Evolutionary conservation across 2,888 invertebrate species (phyloP).

Genomic region (Pegoplata infirma): DNA sequence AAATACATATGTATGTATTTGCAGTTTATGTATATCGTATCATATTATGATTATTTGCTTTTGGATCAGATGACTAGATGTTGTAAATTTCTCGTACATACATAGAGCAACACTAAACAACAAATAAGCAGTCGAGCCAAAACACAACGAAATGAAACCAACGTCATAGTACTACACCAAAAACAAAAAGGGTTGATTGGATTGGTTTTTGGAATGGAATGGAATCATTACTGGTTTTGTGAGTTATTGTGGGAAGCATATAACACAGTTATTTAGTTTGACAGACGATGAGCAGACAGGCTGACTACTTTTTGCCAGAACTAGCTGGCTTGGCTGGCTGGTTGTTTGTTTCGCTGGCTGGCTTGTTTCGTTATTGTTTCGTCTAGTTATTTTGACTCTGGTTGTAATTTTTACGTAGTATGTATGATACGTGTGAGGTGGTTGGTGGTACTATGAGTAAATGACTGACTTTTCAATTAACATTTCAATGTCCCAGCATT

Average conservation of each 20-base stretch:
- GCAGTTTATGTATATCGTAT: background rate
- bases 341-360: background rate
- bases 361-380: background rate
- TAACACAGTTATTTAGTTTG: slow-evolving; percentile 28
- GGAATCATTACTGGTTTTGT: slow-evolving; percentile 37
- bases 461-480: slow-evolving; percentile 41
- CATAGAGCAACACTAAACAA: background rate
- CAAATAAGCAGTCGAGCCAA: too few relatives aligned
- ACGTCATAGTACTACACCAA: slow-evolving; percentile 10
- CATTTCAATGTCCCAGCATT: slow-evolving; percentile 42
- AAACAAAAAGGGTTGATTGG: slow-evolving; percentile 43
- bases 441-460: background rate
- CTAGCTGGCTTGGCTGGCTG: background rate
- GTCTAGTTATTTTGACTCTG: slow-evolving; percentile 2
- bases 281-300: slow-evolving; percentile 44
- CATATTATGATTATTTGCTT: background rate
- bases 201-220: slow-evolving; percentile 28
- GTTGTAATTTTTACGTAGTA: background rate
- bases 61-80: background rate
- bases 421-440: background rate
- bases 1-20: background rate
- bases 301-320: slow-evolving; percentile 14
- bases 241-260: slow-evolving; percentile 44
- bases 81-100: background rate
- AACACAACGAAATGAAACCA: slow-evolving; percentile 39